Base-by-base conservation (phyloP, 2,888 invertebrate genomes). In the Scotopteryx bipunctaria region DNA sequence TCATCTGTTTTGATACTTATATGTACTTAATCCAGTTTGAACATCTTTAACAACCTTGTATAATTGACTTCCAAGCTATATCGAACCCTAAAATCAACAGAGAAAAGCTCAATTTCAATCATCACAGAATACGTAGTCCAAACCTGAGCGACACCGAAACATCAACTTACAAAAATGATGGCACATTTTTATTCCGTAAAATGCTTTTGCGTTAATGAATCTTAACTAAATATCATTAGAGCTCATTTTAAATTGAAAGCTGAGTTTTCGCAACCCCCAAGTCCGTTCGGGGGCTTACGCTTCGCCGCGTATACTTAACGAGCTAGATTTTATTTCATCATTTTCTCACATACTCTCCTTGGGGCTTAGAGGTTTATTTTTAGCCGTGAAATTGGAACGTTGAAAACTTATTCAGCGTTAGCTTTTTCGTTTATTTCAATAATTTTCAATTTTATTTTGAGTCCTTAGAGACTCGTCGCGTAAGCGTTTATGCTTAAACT, bases 221-320 rank as follows among this genome's bases (percentile, higher is more conserved):
- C 8, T 16, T 1, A 32, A 16, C 31, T 31, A 17, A 31, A 13
- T 14, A n/a, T 1, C 1, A 21, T 21, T 32, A 32, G 21, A 23
- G 23, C 21, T 42, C 32, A 15, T 42, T 42, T 42, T 42, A 32
- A 9, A 4, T 32, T 32, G 32, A 5, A 11, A 5, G 19, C 16
- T 32, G 5, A 5, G 9, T 33, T 33, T 2, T 15, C 23, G 4
- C 5, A n/a, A 15, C 19, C 29, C 13, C 40, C 31, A 16, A 70
- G 75, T 69, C 76, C 66, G 76, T 80, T 79, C 73, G 76, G 64
- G 62, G 60, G 67, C 67, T 62, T 62, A 75, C 82, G 81, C 79
- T 72, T 63, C 79, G 67, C 67, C 76, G 82, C 81, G 67, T 77
- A 64, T 59, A 79, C 81, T 81, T 86, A 86, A 85, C 85, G 85